Evolutionary conservation across 2,888 invertebrate genomes (phyloP).

Genomic region (Dasysyrphus tricinctus): DNA sequence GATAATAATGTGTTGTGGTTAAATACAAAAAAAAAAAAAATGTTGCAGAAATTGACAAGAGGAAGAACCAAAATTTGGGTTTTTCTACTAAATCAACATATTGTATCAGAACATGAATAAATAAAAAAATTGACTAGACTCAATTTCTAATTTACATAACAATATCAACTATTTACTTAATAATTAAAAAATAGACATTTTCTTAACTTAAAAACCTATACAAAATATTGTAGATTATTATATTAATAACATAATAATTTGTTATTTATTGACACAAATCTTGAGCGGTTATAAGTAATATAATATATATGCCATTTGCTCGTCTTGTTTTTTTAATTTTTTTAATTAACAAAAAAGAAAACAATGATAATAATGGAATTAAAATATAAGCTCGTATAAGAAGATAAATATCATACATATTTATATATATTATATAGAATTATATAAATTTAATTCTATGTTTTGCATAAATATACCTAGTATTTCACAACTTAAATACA

Average conservation of each 20-base stretch:
- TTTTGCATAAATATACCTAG: neutral
- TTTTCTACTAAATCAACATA: constrained; percentile 16
- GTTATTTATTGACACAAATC: neutral
- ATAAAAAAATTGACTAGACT: constrained; percentile 63
- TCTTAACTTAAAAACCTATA: constrained; percentile 8
- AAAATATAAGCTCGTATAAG: neutral
- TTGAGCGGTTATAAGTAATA: neutral
- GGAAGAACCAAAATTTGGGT: neutral
- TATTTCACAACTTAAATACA: neutral
- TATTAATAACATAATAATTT: constrained; percentile 5
- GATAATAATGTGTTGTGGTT: neutral
- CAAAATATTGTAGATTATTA: constrained; percentile 5
- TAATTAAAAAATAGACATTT: constrained; percentile 26
- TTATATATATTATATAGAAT: neutral
- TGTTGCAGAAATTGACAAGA: constrained; percentile 18
- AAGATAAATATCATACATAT: neutral
- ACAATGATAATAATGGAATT: neutral
- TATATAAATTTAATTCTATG: neutral
- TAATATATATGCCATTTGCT: neutral
- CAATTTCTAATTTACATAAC: constrained; percentile 42
- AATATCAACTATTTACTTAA: constrained; percentile 56
- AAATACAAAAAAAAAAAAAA: neutral
- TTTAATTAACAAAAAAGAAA: neutral
- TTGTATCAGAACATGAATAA: constrained; percentile 31
- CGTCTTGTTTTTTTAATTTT: neutral